phyloP scores from a whole-genome alignment of 2,113 vertebrate species.

The Odocoileus virginianus region DNA sequence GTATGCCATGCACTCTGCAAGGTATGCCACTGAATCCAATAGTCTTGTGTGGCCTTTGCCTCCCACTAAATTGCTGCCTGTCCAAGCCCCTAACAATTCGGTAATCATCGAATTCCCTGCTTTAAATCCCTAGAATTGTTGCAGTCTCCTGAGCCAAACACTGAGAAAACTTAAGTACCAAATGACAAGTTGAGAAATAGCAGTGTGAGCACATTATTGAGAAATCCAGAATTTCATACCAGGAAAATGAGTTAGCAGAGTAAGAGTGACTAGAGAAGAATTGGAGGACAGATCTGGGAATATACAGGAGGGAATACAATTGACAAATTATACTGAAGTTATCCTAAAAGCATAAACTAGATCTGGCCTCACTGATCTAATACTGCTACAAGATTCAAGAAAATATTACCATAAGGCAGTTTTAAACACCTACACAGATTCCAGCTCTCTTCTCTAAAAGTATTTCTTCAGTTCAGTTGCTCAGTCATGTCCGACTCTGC shows the following conservation, averaged over 20 bases:
- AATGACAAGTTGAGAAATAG: neutral
- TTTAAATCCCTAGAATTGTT: neutral
- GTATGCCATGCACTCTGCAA: neutral
- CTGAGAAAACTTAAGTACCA: neutral
- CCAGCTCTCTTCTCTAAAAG: neutral
- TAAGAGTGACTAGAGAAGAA: neutral
- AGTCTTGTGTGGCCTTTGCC: neutral
- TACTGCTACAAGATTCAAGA: neutral
- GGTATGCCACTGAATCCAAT: neutral
- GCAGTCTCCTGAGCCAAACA: neutral
- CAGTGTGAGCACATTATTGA: neutral
- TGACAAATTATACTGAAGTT: neutral
- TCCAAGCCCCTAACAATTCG: neutral
- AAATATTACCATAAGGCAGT: neutral
- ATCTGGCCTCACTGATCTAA: neutral
- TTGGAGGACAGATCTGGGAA: neutral
- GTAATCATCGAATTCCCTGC: neutral
- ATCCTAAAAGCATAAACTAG: neutral
- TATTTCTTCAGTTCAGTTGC: neutral
- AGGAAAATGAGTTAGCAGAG: neutral
- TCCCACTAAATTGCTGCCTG: neutral
- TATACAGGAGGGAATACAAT: neutral
- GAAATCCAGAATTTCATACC: neutral
- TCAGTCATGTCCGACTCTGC: neutral
- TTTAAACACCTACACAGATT: neutral